Evolutionary conservation across 2,797 vertebrate species (phyloP).

Genomic region (Pangasius mekongensis): DNA sequence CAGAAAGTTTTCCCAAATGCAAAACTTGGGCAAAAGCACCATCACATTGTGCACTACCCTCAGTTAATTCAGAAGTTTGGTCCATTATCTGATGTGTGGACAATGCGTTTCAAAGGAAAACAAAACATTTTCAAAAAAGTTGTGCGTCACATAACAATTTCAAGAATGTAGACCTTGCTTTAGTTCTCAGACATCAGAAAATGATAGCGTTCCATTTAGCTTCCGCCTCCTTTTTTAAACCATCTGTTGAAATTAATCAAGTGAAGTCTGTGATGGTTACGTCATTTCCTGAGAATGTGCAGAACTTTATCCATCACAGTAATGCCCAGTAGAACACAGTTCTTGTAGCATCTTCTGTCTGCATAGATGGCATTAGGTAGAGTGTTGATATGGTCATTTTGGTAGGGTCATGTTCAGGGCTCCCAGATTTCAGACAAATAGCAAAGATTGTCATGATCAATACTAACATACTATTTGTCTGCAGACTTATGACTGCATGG

Average conservation of each 20-base stretch:
- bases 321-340: background rate
- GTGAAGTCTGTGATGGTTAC: slow-evolving; percentile 34
- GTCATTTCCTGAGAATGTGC: slow-evolving; percentile 45
- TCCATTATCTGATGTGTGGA: background rate
- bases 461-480: slow-evolving; percentile 48
- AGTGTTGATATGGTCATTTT: slow-evolving; percentile 50
- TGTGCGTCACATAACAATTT: slow-evolving; percentile 6
- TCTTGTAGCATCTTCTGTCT: slow-evolving; percentile 46
- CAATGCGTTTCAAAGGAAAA: slow-evolving; percentile 2
- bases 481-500: slow-evolving; percentile 39
- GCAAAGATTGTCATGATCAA: slow-evolving; percentile 50
- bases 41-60: background rate
- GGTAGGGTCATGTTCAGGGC: slow-evolving; percentile 51
- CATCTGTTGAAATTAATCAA: slow-evolving; percentile 42
- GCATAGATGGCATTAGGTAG: slow-evolving; percentile 50
- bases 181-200: slow-evolving; percentile 20
- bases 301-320: slow-evolving; percentile 23
- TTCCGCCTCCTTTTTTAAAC: slow-evolving; percentile 55
- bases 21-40: background rate
- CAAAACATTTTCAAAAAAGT: slow-evolving; percentile 18
- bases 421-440: slow-evolving; percentile 54
- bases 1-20: background rate
- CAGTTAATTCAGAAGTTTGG: background rate
- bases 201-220: slow-evolving; percentile 48
- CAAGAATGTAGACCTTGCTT: slow-evolving; percentile 30